A percentile compares a stretch with the other conserved stretches of the same genome.
phyloP scores from a whole-genome alignment of 1,140 invertebrate species.

The Drosophila dunni region DNA sequence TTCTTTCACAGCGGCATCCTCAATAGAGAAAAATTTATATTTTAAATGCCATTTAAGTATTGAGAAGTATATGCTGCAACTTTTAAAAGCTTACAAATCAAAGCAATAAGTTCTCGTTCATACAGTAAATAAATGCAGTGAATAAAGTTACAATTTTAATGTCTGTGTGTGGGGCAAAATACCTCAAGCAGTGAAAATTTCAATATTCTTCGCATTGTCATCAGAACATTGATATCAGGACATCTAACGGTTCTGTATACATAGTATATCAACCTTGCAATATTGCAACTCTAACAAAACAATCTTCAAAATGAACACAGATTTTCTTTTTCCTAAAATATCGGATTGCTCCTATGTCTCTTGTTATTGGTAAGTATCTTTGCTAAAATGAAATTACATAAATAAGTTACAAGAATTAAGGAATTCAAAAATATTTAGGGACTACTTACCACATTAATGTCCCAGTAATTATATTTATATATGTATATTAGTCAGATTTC shows the following conservation, averaged over 20 bases:
- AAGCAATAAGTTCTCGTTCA: background rate
- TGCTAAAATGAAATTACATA: background rate
- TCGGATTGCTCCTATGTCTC: conserved; percentile 89
- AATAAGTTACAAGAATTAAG: background rate
- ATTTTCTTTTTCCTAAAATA: conserved; percentile 87
- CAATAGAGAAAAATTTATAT: conserved; percentile 11
- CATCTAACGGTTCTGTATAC: background rate
- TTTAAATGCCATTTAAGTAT: too few relatives aligned
- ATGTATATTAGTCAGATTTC: conserved; percentile 11
- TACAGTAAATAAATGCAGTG: background rate
- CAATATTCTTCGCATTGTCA: conserved; percentile 1
- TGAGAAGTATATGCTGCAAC: too few relatives aligned
- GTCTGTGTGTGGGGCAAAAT: conserved; percentile 2
- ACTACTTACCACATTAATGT: too few relatives aligned
- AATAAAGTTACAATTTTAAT: background rate
- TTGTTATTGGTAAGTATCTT: conserved; percentile 88
- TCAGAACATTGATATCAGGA: too few relatives aligned
- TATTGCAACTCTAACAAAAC: conserved; percentile 2
- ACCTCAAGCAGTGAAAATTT: conserved; percentile 3
- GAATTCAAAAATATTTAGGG: background rate
- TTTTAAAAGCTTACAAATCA: conserved; percentile 13
- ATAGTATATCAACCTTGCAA: background rate
- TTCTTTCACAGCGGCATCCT: conserved; percentile 6
- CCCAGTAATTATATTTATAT: too few relatives aligned
- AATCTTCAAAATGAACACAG: conserved; percentile 74